Base-by-base conservation (phyloP, 1,140 invertebrate genomes). In the Sesamia nonagrioides region DNA sequence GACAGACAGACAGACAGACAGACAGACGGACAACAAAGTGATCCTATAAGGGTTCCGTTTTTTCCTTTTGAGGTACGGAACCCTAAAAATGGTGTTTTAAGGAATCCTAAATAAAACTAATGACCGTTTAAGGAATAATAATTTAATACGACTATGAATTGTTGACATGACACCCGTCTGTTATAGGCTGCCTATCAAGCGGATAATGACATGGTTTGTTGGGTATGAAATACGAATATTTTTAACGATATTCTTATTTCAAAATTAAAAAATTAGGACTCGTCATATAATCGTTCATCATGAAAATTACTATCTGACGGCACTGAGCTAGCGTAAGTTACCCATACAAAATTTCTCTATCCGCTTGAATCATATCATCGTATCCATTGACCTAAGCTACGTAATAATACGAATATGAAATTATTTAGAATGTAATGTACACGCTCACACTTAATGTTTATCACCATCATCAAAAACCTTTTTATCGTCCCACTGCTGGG, bases 271-370 rank as follows among this genome's bases (percentile, higher is more conserved):
- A 5, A 42, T 4, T 9, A 5, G 40, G 8, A 8, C 40, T 42
- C 1, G 40, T 9, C 7, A 8, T 42, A 6, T 5, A 7, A 42
- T 42, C 40, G 3, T 42, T 61, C 58, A 17, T 6, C 58, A 37
- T 61, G 15, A 61, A 61, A 61, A 17, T n/a, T 61, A 0, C n/a
- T 61, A 8, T 61, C 58, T 1, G 58, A 61, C n/a, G 58, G 33
- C 17, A 37, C 13, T 17, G 58, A 61, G 1, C 35, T 61, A 17
- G 58, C 37, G 58, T 61, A 37, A 61, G 58, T 61, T 13, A 33
- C n/a, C n/a, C n/a, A n/a, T n/a, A n/a, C n/a, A n/a, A n/a, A n/a
- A n/a, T n/a, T n/a, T 33, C 15, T 37, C 15, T 15, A 6, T 6
- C 1, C 2, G 3, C 35, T 15, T 52, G n/a, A 17, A 6, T 18